Base-by-base conservation (phyloP, 30 jellyfish, hydroid and myxozoan species). In the Hydra vulgaris region DNA sequence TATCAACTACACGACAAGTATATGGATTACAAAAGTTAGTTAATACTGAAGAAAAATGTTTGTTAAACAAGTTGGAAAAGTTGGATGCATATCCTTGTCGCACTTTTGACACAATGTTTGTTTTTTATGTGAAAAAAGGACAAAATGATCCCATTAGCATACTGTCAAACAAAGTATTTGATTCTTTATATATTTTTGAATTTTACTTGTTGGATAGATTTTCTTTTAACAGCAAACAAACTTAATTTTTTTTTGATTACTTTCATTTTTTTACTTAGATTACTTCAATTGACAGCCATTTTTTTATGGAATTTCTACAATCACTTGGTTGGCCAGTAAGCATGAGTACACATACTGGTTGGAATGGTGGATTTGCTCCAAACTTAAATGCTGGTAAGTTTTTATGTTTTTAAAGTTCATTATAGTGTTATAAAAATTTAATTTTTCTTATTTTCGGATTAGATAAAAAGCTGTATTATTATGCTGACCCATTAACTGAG, bases 291-390 rank as follows among this genome's bases (percentile, higher is more conserved):
- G 97, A 86, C 56, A 85, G 81, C 21, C 95, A 90, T 40, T 86
- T 86, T 27, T 84, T 85, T 21, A 81, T 27, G 27, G 97, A 90
- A 67, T 90, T 86, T 27, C 24, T 90, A 21, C 95, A 81, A 81
- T 90, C 97, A n/a, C 70, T 90, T 15, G 97, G 97, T 0, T 90
- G 97, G 97, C 90, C 89, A 19, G 97, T 86, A 21, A 83, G 87
- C 21, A 73, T 81, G 12, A 89, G 89, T 17, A 69, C 79, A 20
- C 97, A 90, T 72, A 75, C 89, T 23, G 97, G 97, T 17, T 90
- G 97, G 97, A 90, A 94, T 27, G 97, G 97, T 21, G 73, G 86
- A 26, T 78, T 68, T 8, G 17, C 76, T 0, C 83, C 95, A 1
- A 90, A 95, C 69, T 90, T 95, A 94, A 75, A 72, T 68, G 75